phyloP scores from a whole-genome alignment of 2,797 vertebrate genomes.

The Danio tinwini region DNA sequence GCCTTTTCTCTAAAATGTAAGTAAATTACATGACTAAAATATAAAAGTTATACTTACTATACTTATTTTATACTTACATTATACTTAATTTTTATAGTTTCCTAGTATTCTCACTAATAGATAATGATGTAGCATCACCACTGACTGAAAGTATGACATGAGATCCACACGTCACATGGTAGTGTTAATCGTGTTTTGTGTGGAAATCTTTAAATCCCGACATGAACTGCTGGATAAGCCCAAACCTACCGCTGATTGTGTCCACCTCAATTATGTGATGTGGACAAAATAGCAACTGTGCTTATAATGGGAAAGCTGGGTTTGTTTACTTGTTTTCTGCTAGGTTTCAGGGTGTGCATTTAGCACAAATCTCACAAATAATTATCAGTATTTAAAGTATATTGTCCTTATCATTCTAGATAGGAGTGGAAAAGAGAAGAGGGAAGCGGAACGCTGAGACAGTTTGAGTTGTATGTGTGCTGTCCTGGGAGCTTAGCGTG shows the following conservation, averaged over 20 bases:
- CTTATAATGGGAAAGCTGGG: slow-evolving; percentile 46
- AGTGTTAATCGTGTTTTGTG: slow-evolving; percentile 74
- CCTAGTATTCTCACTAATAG: too few species aligned
- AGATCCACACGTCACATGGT: background rate
- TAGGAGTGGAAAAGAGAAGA: slow-evolving; percentile 4
- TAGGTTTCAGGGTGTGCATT: slow-evolving; percentile 4
- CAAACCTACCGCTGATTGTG: slow-evolving; percentile 23
- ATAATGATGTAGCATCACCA: background rate
- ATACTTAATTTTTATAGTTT: background rate
- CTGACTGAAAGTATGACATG: background rate
- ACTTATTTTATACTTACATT: too few species aligned
- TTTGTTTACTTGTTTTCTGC: slow-evolving; percentile 32
- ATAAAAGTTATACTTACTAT: too few species aligned
- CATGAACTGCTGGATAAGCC: slow-evolving; percentile 21
- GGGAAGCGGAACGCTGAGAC: slow-evolving; percentile 1
- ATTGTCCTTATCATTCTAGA: background rate
- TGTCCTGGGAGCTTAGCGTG: slow-evolving; percentile 52
- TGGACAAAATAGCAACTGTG: slow-evolving; percentile 37
- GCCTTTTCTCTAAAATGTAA: too few species aligned
- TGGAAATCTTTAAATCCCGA: slow-evolving; percentile 69
- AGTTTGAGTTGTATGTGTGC: slow-evolving; percentile 39
- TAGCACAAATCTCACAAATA: slow-evolving; percentile 12
- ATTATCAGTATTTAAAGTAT: slow-evolving; percentile 16
- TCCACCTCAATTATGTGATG: slow-evolving; percentile 34
- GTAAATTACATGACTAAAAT: too few species aligned